Evolutionary conservation across 2,888 invertebrate species (phyloP), one percentile per base, ranked within the genome.

Genomic region (Strigamia transsilvanica): DNA sequence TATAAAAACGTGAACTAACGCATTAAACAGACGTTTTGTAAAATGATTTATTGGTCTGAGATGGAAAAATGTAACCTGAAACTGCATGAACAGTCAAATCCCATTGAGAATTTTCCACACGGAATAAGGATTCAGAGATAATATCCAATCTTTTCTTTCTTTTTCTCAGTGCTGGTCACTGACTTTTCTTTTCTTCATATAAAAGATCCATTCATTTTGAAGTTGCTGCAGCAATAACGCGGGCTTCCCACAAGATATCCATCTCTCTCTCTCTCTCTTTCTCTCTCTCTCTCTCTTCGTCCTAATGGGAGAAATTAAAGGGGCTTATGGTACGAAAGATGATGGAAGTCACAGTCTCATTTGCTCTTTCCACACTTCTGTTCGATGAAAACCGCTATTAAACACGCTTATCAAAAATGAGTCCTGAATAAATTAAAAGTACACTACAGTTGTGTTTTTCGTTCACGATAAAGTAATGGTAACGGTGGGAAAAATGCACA

Each of bases 311-410:
- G 18, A 56, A 56, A 56, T 56, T 56, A 56, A 56, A 56, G 56
- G 21, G 56, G 56, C 56, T 56, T 56, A 56, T 21, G 56, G 56
- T 56, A 56, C 18, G 56, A 56, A 56, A 56, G 56, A 56, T 56
- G 56, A 56, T 56, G 56, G 56, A 56, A 56, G 56, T 18, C 56
- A 56, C n/a, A 18, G 56, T 56, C 56, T 56, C 56, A 18, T 56
- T 56, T 56, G 56, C 56, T 56, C 56, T 56, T 56, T 56, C 18
- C 56, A 56, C 56, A 56, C 56, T 18, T n/a, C 18, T 56, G 56
- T 56, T 56, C 56, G 56, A 56, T 56, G 56, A 56, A 56, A 56
- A 56, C 56, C 56, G 56, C 56, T 56, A 56, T 56, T 56, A 56
- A 56, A 56, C 56, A 56, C 56, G 18, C 56, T 56, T 56, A 56